Percentiles rank a stretch among this genome's conserved stretches.
Evolutionary conservation across 2,888 invertebrate species (phyloP).

Genomic region (Caradrina kadenii): DNA sequence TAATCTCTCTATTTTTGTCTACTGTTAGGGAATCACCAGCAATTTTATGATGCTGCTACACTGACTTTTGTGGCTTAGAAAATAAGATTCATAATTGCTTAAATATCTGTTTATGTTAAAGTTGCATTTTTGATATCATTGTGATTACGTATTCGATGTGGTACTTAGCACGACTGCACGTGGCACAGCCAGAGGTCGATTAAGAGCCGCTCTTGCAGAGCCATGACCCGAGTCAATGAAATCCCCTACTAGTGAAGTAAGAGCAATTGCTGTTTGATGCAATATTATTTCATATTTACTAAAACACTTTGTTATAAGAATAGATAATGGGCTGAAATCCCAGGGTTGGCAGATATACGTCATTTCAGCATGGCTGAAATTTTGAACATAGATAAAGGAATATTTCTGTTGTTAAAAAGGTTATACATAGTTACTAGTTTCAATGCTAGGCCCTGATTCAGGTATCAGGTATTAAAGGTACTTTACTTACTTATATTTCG

Average conservation of each 20-base stretch:
- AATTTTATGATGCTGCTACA: background rate
- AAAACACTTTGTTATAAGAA: too few relatives aligned
- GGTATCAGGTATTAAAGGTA: too few relatives aligned
- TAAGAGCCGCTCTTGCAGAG: background rate
- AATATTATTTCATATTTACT: background rate
- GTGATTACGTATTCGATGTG: constrained; percentile 10
- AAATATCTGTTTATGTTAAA: background rate
- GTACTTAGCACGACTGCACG: background rate
- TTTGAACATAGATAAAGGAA: too few relatives aligned
- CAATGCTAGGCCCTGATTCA: too few relatives aligned
- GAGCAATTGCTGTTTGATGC: background rate
- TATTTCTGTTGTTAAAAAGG: too few relatives aligned
- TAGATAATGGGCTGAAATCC: too few relatives aligned
- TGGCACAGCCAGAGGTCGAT: background rate
- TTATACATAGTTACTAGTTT: too few relatives aligned
- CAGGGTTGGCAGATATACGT: too few relatives aligned
- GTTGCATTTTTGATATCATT: constrained; percentile 19
- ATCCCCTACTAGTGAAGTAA: background rate
- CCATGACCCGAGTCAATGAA: constrained; percentile 11
- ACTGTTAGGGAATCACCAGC: constrained; percentile 40
- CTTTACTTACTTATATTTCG: too few relatives aligned
- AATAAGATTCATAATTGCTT: constrained; percentile 28
- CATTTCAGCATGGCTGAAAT: too few relatives aligned
- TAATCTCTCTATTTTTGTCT: constrained; percentile 43
- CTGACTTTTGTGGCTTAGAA: background rate